Base-by-base conservation (phyloP, 2,797 vertebrate species). In the Coregonus ussuriensis region DNA sequence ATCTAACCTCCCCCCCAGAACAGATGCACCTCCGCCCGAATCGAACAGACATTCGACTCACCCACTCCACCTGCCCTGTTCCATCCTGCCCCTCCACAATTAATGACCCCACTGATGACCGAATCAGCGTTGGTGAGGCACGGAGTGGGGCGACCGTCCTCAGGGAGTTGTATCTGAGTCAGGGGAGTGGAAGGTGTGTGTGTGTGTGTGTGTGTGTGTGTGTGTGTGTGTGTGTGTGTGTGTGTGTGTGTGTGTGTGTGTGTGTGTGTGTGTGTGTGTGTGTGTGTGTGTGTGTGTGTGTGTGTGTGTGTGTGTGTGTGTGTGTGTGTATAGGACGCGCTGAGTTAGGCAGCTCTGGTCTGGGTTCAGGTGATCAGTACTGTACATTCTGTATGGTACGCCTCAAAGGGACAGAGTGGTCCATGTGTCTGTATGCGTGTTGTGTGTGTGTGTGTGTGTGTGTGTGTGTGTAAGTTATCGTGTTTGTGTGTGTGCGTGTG, bases 391-490 rank as follows among this genome's bases (percentile, higher is more conserved):
- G 21, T n/a, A 62, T 21, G 21, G 33, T 35, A 35, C 14, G 4
- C 66, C 33, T 68, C 66, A 68, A 18, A 16, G 66, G 66, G 66
- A 37, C 66, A 14, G 5, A 29, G 14, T 16, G 33, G 66, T 18
- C 14, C 15, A 33, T 37, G 66, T 37, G 33, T 68, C 16, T 59
- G 18, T 59, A n/a, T n/a, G 56, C 7, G 1, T 59, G 15, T 21
- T 33, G 74, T 65, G 41, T 9, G n/a, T 11, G 72, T 18, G n/a
- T n/a, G n/a, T n/a, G n/a, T n/a, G 6, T 14, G 81, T 14, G 51
- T 77, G 89, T 89, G 88, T 89, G 84, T 88, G 66, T 72, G 80
- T 15, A 54, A 4, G 31, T 51, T 83, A 77, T 84, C 72, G 63
- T 53, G 78, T 5, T 21, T 3, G 82, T 83, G 29, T 15, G 69